Conservation (phyloP, 2,888 invertebrate species). For the Drosophila gaucha region DNA sequence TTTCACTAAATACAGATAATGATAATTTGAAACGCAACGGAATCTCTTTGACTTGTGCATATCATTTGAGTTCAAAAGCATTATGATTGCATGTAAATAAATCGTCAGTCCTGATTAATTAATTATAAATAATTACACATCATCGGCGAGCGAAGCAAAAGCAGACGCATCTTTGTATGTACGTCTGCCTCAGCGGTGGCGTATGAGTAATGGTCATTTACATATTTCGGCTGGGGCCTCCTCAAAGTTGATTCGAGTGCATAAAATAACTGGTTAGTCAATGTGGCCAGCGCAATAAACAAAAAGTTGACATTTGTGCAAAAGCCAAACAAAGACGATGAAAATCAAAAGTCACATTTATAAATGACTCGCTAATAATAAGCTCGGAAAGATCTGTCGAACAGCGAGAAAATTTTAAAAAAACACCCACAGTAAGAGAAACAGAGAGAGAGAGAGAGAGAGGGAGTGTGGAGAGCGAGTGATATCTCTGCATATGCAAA, state of each 20-base stretch:
- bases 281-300: slow-evolving; percentile 20
- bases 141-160: not conserved
- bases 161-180: not conserved
- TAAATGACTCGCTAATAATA: slow-evolving; percentile 1
- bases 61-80: not conserved
- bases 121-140: not conserved
- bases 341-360: slow-evolving; percentile 20
- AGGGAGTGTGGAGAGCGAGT: not conserved
- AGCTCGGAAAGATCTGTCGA: too few species aligned
- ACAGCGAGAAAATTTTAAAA: too few species aligned
- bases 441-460: not conserved
- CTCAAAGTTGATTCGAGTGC: slow-evolving; percentile 1
- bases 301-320: slow-evolving; percentile 43
- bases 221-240: too few species aligned
- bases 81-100: slow-evolving; percentile 1
- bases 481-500: not conserved
- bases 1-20: too few species aligned
- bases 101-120: not conserved
- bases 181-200: slow-evolving; percentile 6
- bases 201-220: slow-evolving; percentile 33
- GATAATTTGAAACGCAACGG: not conserved
- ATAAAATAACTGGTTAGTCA: slow-evolving; percentile 37
- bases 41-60: not conserved
- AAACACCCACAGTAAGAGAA: too few species aligned
- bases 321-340: slow-evolving; percentile 25